Evolutionary conservation across 2,797 vertebrate species (phyloP).

Genomic region (Catostomus latipinnis): DNA sequence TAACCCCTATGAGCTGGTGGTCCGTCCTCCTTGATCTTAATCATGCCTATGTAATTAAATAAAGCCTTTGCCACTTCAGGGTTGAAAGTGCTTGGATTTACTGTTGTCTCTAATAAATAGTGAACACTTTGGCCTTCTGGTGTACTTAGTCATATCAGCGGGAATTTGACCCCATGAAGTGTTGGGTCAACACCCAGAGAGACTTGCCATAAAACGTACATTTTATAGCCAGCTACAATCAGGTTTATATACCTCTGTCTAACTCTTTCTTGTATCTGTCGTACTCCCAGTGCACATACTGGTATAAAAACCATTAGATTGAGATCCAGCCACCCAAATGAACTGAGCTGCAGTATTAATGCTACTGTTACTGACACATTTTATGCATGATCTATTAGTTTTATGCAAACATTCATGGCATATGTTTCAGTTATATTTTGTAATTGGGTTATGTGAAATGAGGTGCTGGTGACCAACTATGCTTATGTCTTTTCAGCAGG

Average conservation of each 20-base stretch:
- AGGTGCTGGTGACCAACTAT: too few relatives aligned
- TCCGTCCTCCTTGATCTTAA: conserved; percentile 38
- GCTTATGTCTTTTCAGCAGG: too few relatives aligned
- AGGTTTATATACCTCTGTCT: background rate
- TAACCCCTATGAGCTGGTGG: conserved; percentile 18
- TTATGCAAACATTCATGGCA: conserved; percentile 63
- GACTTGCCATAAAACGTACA: conserved; percentile 40
- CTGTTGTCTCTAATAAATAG: conserved; percentile 42
- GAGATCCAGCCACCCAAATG: conserved; percentile 20
- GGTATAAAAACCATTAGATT: conserved; percentile 21
- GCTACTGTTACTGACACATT: conserved; percentile 59
- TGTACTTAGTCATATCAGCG: conserved; percentile 35
- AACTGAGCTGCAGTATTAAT: conserved; percentile 58
- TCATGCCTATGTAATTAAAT: conserved; percentile 42
- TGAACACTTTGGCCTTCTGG: conserved; percentile 29
- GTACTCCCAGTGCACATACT: background rate
- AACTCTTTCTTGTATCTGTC: background rate
- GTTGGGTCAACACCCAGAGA: background rate
- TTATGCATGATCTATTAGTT: conserved; percentile 65
- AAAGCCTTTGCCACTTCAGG: conserved; percentile 37
- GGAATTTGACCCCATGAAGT: conserved; percentile 22
- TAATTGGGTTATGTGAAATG: conserved; percentile 64
- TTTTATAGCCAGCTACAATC: background rate
- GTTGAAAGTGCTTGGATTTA: conserved; percentile 51
- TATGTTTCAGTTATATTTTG: conserved; percentile 58